phyloP scores from a whole-genome alignment of 2,113 vertebrate genomes.

The Myiagra hebetior region DNA sequence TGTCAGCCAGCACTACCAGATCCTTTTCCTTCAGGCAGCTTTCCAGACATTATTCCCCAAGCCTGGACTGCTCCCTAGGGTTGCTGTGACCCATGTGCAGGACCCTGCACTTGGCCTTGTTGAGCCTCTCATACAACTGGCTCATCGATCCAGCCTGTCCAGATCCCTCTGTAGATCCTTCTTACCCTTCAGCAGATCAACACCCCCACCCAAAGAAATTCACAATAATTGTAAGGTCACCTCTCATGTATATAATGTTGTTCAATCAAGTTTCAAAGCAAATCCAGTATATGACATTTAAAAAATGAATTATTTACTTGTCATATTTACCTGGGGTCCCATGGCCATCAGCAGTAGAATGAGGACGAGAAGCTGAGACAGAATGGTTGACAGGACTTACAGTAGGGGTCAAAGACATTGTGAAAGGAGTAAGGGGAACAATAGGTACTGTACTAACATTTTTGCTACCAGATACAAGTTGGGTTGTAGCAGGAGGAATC shows the following conservation, averaged over 20 bases:
- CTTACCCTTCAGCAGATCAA: background rate
- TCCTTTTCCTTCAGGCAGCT: accelerated
- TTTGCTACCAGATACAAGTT: background rate
- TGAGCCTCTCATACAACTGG: background rate
- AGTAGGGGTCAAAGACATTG: constrained; percentile 1
- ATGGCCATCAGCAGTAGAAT: background rate
- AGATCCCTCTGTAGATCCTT: background rate
- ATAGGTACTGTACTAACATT: background rate
- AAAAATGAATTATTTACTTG: background rate
- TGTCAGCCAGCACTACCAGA: too few species aligned
- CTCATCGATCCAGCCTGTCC: background rate
- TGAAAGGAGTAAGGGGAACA: constrained; percentile 35
- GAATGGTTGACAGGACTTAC: background rate
- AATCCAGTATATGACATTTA: background rate
- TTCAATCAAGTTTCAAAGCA: background rate
- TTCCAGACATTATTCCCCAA: background rate
- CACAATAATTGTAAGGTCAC: background rate
- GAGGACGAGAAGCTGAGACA: constrained; percentile 3
- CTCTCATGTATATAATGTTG: background rate
- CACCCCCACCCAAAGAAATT: background rate
- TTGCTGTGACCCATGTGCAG: background rate
- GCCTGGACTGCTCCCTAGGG: background rate
- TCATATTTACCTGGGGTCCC: constrained; percentile 62
- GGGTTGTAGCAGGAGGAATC: background rate
- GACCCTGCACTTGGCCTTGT: background rate